A percentile compares a stretch with the other conserved stretches of the same genome.
These are phyloP conservation scores for Rafetus swinhoei DNA, from an alignment of 2,113 vertebrate species.

Conservation along the genomic window DNA sequence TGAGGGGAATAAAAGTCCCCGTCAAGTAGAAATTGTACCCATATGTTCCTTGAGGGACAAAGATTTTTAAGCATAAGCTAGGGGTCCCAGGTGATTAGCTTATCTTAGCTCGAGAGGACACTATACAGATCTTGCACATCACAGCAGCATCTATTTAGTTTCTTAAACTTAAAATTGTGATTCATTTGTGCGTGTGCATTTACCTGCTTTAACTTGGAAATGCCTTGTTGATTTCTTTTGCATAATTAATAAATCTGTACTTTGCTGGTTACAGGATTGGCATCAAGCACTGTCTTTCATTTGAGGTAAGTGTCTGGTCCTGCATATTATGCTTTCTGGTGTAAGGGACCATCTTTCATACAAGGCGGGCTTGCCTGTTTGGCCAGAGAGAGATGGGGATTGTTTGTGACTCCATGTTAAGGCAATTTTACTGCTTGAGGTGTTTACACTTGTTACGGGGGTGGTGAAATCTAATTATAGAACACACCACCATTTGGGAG, in stretches of 20 bases:
- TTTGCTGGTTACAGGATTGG: not conserved
- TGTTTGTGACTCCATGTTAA: not conserved
- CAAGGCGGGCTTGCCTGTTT: not conserved
- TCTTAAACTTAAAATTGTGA: not conserved
- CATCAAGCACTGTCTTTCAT: not conserved
- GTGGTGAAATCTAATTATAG: not conserved
- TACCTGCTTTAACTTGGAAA: not conserved
- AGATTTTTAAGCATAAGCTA: not conserved
- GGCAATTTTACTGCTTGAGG: not conserved
- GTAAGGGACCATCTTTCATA: not conserved
- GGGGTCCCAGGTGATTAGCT: not conserved
- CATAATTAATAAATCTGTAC: not conserved
- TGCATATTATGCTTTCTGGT: not conserved
- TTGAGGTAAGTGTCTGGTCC: not conserved
- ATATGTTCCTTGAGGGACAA: not conserved
- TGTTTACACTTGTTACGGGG: not conserved
- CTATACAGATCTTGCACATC: not conserved
- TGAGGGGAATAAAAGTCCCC: not conserved
- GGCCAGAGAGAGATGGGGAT: not conserved
- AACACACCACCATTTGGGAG: not conserved
- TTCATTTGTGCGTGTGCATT: not conserved
- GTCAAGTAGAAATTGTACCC: not conserved
- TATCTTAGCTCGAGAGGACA: not conserved
- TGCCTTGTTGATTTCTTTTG: not conserved
- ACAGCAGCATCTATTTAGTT: not conserved